Evolutionary conservation across 2,888 invertebrate genomes (phyloP).

Genomic region (Amblyjoppa proteus): DNA sequence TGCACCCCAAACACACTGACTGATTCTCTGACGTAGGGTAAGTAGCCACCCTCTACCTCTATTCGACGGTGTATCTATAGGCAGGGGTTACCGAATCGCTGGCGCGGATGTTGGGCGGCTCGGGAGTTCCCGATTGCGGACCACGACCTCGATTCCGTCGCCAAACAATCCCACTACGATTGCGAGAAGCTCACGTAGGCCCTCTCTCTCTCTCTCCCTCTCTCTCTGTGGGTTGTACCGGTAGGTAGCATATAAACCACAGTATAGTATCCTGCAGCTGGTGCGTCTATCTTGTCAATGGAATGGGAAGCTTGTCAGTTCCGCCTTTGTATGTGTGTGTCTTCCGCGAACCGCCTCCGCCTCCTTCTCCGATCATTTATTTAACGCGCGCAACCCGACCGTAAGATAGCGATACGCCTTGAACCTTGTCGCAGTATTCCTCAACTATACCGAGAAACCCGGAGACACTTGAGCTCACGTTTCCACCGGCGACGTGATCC

Average conservation of each 20-base stretch:
- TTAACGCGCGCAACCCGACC: slow-evolving; percentile 54
- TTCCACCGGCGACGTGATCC: slow-evolving; percentile 21
- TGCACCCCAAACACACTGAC: neutral
- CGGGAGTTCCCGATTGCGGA: slow-evolving; percentile 35
- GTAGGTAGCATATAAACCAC: slow-evolving; percentile 26
- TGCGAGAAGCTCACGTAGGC: slow-evolving; percentile 32
- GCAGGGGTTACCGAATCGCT: slow-evolving; percentile 37
- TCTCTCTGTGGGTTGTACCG: neutral
- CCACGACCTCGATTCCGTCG: slow-evolving; percentile 60
- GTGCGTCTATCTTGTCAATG: slow-evolving; percentile 35
- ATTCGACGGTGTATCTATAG: neutral
- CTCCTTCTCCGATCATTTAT: slow-evolving; percentile 55
- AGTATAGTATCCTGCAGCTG: neutral
- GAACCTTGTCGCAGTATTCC: slow-evolving; percentile 40
- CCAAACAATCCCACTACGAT: slow-evolving; percentile 63
- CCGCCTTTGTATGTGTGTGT: slow-evolving; percentile 7
- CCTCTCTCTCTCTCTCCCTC: neutral
- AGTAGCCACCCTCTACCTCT: neutral
- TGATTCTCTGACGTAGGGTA: neutral
- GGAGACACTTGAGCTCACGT: slow-evolving; percentile 32
- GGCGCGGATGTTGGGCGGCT: slow-evolving; percentile 47
- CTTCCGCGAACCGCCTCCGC: neutral
- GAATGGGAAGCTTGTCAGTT: slow-evolving; percentile 33
- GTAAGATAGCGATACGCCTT: slow-evolving; percentile 30
- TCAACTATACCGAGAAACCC: neutral